Percentiles rank a stretch among this genome's conserved stretches.
Conservation (phyloP, 2,888 invertebrate species). For the Metellina segmentata region DNA sequence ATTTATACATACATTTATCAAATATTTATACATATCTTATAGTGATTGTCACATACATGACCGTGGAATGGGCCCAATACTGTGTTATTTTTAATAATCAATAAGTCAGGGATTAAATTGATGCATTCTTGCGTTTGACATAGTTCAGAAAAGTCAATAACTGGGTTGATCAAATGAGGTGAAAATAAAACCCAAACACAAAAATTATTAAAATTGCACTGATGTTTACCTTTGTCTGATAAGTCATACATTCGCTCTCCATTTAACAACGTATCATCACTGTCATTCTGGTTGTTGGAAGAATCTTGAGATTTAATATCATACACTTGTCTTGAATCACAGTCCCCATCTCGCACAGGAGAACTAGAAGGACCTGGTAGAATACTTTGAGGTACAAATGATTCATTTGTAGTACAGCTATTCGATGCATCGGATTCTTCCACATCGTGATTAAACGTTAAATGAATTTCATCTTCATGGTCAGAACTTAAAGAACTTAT, state of each 20-base stretch:
- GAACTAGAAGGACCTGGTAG: constrained; percentile 53
- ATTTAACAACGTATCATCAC: constrained; percentile 61
- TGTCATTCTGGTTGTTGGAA: constrained; percentile 40
- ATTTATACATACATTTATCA: too few relatives aligned
- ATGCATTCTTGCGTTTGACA: too few relatives aligned
- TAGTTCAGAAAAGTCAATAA: too few relatives aligned
- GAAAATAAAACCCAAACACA: too few relatives aligned
- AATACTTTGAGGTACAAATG: constrained; percentile 30
- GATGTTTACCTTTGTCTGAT: constrained; percentile 49
- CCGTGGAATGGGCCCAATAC: too few relatives aligned
- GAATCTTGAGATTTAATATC: constrained; percentile 13
- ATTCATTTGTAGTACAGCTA: constrained; percentile 59
- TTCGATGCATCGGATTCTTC: constrained; percentile 68
- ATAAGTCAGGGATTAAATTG: too few relatives aligned
- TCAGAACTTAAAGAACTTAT: constrained; percentile 53
- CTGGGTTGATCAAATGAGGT: too few relatives aligned
- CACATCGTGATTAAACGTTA: constrained; percentile 43
- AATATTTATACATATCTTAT: too few relatives aligned
- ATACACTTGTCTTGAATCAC: constrained; percentile 18
- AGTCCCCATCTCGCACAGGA: constrained; percentile 11
- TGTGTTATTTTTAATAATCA: too few relatives aligned
- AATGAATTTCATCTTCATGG: constrained; percentile 70
- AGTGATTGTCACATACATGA: too few relatives aligned
- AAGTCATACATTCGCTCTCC: constrained; percentile 43
- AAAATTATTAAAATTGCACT: neutral